A percentile compares a stretch with the other conserved stretches of the same genome.
Conservation (phyloP, 92 coral and sea anemone species). For the Umimayanthus chanpuru region DNA sequence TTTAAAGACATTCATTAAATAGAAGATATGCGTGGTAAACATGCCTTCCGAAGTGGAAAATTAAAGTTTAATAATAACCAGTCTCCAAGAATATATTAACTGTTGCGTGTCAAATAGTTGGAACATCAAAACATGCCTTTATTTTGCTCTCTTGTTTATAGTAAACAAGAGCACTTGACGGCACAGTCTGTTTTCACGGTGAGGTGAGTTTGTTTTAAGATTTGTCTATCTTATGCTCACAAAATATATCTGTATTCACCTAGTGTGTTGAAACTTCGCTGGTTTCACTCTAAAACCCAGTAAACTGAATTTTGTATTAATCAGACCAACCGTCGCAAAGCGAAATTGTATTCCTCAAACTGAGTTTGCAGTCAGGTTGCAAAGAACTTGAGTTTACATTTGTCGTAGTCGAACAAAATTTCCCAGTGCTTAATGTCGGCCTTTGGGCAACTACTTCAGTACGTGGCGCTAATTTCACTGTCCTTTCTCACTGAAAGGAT, state of each 20-base stretch:
- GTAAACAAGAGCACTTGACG: background rate
- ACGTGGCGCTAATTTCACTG: background rate
- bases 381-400: too few species aligned
- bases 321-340: too few species aligned
- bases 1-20: background rate
- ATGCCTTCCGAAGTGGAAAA: slow-evolving; percentile 19
- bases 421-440: background rate
- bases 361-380: too few species aligned
- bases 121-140: slow-evolving; percentile 7
- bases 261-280: background rate
- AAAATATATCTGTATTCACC: background rate
- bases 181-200: background rate
- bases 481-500: too few species aligned
- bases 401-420: background rate
- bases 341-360: too few species aligned
- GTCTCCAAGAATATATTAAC: background rate
- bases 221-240: background rate
- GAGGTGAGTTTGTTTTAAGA: background rate
- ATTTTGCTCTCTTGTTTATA: background rate
- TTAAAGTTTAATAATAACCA: background rate
- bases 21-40: background rate
- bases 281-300: background rate
- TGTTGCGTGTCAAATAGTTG: slow-evolving; percentile 19
- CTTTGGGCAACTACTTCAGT: background rate
- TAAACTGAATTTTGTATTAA: background rate